These are phyloP conservation scores for Nomada hirtipes DNA, from an alignment of 2,888 invertebrate genomes.

Conservation along the genomic window DNA sequence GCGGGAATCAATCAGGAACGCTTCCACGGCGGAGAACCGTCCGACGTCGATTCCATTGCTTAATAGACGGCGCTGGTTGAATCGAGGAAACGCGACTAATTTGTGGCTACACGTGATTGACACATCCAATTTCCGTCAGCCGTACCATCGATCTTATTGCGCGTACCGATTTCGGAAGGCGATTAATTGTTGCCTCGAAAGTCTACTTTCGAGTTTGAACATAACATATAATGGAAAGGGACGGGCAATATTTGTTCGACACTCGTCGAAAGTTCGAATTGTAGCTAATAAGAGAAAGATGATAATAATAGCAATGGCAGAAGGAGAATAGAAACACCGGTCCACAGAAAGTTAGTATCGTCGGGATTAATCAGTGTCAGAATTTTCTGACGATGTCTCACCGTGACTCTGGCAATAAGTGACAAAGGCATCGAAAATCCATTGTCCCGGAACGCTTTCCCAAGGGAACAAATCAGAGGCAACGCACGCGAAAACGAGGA, in stretches of 20 bases:
- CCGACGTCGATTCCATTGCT: slow-evolving; percentile 41
- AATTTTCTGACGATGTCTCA: slow-evolving; percentile 39
- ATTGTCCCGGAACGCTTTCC: slow-evolving; percentile 61
- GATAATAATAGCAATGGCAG: too few relatives aligned
- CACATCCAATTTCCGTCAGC: slow-evolving; percentile 31
- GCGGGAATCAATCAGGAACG: slow-evolving; percentile 55
- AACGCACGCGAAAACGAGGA: slow-evolving; percentile 76
- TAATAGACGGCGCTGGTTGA: slow-evolving; percentile 41
- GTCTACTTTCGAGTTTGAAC: too few relatives aligned
- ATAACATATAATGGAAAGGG: too few relatives aligned
- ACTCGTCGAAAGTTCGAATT: too few relatives aligned
- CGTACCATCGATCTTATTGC: background rate
- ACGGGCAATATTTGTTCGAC: too few relatives aligned
- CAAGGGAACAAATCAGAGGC: slow-evolving; percentile 77
- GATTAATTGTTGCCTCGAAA: background rate
- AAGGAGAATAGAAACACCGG: background rate
- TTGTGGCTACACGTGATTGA: slow-evolving; percentile 25
- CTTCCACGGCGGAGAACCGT: background rate
- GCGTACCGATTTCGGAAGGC: background rate
- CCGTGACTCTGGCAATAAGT: slow-evolving; percentile 72
- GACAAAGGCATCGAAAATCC: slow-evolving; percentile 72
- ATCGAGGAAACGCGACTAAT: slow-evolving; percentile 46
- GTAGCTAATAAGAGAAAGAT: too few relatives aligned
- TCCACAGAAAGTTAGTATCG: background rate
- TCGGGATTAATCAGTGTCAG: background rate